These are phyloP conservation scores for Pristionchus arcanus DNA, from an alignment of 2,888 invertebrate genomes.

Conservation along the genomic window DNA sequence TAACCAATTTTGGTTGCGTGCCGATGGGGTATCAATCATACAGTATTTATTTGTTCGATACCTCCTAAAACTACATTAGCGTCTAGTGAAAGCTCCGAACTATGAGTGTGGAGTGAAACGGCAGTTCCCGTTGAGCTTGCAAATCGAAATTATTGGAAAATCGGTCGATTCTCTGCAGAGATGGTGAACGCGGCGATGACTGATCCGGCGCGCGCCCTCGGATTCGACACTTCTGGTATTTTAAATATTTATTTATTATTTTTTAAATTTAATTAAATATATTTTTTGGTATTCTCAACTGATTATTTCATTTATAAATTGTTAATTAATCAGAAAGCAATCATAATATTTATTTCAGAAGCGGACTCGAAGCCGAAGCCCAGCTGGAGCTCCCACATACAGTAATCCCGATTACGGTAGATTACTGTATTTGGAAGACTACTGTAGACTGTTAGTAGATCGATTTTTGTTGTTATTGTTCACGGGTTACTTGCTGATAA, in stretches of 20 bases:
- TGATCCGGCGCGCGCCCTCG: conserved; percentile 34
- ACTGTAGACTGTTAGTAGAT: background rate
- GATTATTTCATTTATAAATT: no score
- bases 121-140: background rate
- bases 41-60: no score
- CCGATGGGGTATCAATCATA: no score
- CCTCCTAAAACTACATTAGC: no score
- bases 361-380: conserved; percentile 34
- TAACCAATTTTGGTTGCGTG: no score
- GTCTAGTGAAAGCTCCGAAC: background rate
- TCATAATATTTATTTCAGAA: background rate
- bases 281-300: no score
- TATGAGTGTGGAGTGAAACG: background rate
- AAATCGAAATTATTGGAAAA: background rate
- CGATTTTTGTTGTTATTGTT: background rate
- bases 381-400: conserved; percentile 46
- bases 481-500: conserved; percentile 27
- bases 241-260: background rate
- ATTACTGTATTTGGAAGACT: conserved; percentile 1
- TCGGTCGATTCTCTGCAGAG: conserved; percentile 11
- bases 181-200: background rate
- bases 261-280: no score
- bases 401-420: conserved; percentile 12
- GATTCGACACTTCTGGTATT: conserved; percentile 16
- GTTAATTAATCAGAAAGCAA: no score